Conservation (phyloP, 1,140 invertebrate species). For the Anoplolepis gracilipes region DNA sequence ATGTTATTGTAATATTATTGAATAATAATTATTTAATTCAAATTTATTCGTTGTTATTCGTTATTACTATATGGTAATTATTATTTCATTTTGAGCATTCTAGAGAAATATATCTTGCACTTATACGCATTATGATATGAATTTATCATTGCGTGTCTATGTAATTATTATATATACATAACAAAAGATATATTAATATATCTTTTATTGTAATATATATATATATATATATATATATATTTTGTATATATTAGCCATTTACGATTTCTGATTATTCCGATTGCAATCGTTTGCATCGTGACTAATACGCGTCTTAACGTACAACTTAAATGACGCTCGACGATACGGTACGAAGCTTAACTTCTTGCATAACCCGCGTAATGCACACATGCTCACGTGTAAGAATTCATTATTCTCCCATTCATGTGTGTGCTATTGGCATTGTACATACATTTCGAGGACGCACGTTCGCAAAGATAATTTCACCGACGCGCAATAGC, state of each 20-base stretch:
- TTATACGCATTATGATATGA: neutral
- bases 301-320: constrained; percentile 23
- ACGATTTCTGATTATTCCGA: constrained; percentile 11
- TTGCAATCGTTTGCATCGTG: constrained; percentile 27
- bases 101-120: neutral
- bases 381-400: constrained; percentile 43
- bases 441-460: constrained; percentile 33
- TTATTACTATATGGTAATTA: neutral
- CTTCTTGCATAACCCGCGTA: constrained; percentile 34
- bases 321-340: constrained; percentile 23
- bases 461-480: constrained; percentile 12
- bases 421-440: neutral
- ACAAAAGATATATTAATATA: too few relatives aligned
- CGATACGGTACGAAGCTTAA: constrained; percentile 18
- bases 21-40: neutral
- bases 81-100: neutral
- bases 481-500: constrained; percentile 27
- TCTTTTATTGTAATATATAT: neutral
- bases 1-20: neutral
- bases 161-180: too few relatives aligned
- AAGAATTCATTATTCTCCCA: constrained; percentile 40
- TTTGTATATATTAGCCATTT: neutral
- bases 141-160: neutral
- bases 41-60: too few relatives aligned
- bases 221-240: neutral